Base-by-base conservation (phyloP, 1,140 invertebrate genomes). In the Subanguina moxae region DNA sequence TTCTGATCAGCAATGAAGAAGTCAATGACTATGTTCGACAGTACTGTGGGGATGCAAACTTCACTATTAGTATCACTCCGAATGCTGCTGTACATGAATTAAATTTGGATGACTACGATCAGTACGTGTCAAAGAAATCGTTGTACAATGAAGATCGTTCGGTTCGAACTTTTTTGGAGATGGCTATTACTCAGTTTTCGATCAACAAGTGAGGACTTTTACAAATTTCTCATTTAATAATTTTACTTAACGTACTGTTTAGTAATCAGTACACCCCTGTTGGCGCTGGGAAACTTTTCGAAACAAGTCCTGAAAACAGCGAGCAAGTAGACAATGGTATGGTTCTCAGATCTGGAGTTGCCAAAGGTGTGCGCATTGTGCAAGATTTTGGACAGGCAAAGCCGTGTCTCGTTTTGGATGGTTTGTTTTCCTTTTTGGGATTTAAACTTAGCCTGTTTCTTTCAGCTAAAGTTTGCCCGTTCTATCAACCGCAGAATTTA, bases 271-370 rank as follows among this genome's bases (percentile, higher is more conserved):
- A 72, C 58, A 28, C 69, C 9, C 56, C 70, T 7, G 38, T 71
- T 71, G 69, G 69, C 1, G 68, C 66, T 27, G 69, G 69, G 17
- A 74, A 71, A 56, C 59, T 71, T n/a, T 71, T 57, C 42, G 70
- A 71, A 45, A 63, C 58, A 9, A 65, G 38, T 8, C 68, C 67
- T 8, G 68, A 73, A 21, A 70, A 71, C 27, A 42, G 30, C 9
- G 19, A 30, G 17, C 17, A 61, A 15, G 70, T 52, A 23, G 69
- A 58, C 27, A 72, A 72, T 56, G 69, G 69, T 17, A 72, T 71
- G 19, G 32, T 71, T 42, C 42, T 71, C 17, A 70, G 69, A 30
- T 64, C 69, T 38, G 69, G 69, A 0, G 70, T 71, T 25, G 69
- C 69, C 1, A 71, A 70, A 42, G 69, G 69, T 32, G 69, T 71